These are phyloP conservation scores for Tychaedon coryphoeus DNA, from an alignment of 2,113 vertebrate species.

Conservation along the genomic window DNA sequence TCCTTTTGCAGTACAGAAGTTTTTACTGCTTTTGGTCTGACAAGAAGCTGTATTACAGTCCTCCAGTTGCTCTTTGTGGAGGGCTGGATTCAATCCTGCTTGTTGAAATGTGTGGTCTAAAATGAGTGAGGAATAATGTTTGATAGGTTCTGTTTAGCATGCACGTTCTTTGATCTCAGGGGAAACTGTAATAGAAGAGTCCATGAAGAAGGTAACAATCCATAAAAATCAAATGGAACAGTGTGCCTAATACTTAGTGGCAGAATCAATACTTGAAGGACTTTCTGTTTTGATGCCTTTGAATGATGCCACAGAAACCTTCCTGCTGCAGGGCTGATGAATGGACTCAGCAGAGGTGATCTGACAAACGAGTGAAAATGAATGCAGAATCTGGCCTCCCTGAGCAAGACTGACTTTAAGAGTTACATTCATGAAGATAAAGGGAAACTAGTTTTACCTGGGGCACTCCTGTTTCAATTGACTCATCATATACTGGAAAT, in stretches of 20 bases:
- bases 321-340: background rate
- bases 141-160: constrained; percentile 18
- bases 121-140: background rate
- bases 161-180: background rate
- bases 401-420: background rate
- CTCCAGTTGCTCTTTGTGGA: background rate
- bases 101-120: background rate
- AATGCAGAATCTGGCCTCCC: background rate
- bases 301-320: background rate
- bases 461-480: background rate
- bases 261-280: constrained; percentile 46
- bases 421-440: background rate
- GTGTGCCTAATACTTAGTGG: background rate
- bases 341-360: background rate
- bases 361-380: background rate
- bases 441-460: background rate
- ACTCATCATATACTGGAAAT: background rate
- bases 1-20: background rate
- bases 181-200: background rate
- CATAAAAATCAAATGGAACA: constrained; percentile 12
- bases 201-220: constrained; percentile 20
- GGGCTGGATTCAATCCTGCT: background rate
- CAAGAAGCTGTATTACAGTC: background rate
- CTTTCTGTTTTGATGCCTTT: constrained; percentile 43
- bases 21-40: background rate